Evolutionary conservation across 2,797 vertebrate genomes (phyloP), one percentile per base, ranked within the genome.

Genomic region (Leptatherina wallacei): DNA sequence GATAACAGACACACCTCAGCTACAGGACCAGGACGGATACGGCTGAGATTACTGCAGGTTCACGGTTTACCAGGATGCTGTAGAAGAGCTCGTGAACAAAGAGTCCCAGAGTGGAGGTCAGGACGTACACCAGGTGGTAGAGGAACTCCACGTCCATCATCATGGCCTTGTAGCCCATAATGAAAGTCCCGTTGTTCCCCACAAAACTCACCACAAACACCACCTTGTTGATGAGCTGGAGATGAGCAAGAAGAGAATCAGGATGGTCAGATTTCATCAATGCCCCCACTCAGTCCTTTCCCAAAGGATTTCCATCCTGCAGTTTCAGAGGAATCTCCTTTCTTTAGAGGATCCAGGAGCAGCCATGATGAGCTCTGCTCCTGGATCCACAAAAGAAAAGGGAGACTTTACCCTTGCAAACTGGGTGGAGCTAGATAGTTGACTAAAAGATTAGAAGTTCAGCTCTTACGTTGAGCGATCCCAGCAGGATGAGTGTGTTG

Each of bases 191-290:
- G 0, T 97, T 97, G 82, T 99, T 99, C 51, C 98, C 98, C 90
- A 99, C 97, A 2, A 99, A 99, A 80, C 98, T 99, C 90, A 99
- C 97, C 71, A 98, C 96, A 0, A 97, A 99, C 83, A 99, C 97
- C 0, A 99, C 95, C 93, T 99, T 99, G 86, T 99, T 99, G 79
- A 97, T 93, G 52, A 99, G 94, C 98, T 99, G 92, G 27, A 77
- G 66, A 65, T 10, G 35, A 36, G 7, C 35, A 36, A 6, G 32
- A 32, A 2, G 32, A 32, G 18, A n/a, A 49, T 18, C 44, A n/a
- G 18, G n/a, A 47, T 20, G 42, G 6, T 47, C 42, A 47, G 18
- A 47, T 44, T 38, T 3, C 9, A 10, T 8, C 35, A 36, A 36
- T 13, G 12, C 11, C 36, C 11, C 36, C 36, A 32, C 9, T 35